Percentiles rank a stretch among this genome's conserved stretches.
These are phyloP conservation scores for Telenomus remus DNA, from an alignment of 1,140 invertebrate species.

Conservation along the genomic window DNA sequence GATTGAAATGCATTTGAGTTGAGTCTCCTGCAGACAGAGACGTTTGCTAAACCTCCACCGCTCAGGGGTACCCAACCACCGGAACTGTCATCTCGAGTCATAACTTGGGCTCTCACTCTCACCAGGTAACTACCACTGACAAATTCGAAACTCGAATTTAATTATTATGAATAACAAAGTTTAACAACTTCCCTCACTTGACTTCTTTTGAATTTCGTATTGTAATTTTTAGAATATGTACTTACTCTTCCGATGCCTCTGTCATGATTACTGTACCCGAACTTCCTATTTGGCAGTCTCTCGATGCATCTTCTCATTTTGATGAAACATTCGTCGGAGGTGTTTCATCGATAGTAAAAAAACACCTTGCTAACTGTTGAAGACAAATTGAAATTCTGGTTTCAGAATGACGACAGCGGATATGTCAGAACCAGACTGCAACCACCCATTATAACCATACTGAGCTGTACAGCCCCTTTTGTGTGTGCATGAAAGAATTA, in stretches of 20 bases:
- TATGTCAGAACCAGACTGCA: neutral
- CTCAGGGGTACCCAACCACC: conserved; percentile 96
- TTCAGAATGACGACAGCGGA: neutral
- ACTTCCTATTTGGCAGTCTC: conserved; percentile 71
- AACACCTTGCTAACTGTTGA: conserved; percentile 1
- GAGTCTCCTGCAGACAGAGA: conserved; percentile 86
- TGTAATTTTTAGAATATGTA: too few species aligned
- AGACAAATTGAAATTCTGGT: neutral
- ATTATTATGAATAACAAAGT: too few species aligned
- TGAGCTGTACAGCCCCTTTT: conserved; percentile 21
- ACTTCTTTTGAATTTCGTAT: too few species aligned
- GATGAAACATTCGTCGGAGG: conserved; percentile 70
- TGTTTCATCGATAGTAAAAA: conserved; percentile 46
- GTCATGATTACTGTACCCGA: conserved; percentile 73
- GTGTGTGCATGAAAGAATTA: conserved; percentile 22
- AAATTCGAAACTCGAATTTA: conserved; percentile 64
- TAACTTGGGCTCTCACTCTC: conserved; percentile 97
- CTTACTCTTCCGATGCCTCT: conserved; percentile 76
- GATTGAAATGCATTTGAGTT: conserved; percentile 61
- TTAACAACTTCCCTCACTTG: too few species aligned
- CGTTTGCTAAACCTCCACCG: conserved; percentile 93
- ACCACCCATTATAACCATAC: conserved; percentile 28
- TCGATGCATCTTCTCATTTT: conserved; percentile 75
- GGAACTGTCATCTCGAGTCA: conserved; percentile 97
- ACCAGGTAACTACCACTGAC: conserved; percentile 93